Percentiles rank a stretch among this genome's conserved stretches.
Evolutionary conservation across 2,113 vertebrate species (phyloP).

Genomic region (Corythaeola cristata): DNA sequence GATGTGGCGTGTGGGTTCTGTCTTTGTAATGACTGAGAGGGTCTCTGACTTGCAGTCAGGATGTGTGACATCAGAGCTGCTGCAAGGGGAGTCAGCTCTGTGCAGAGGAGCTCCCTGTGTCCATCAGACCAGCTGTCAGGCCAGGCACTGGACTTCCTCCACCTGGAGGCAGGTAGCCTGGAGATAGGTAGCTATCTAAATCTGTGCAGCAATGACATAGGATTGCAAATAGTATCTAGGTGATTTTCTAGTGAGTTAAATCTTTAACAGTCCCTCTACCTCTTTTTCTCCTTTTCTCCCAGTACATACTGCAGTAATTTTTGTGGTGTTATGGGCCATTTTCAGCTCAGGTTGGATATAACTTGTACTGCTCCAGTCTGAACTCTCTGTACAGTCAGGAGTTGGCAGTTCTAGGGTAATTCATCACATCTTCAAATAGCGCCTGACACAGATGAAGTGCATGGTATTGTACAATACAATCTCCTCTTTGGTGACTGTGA

Average conservation of each 20-base stretch:
- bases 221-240: neutral
- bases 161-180: neutral
- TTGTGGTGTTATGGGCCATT: neutral
- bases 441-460: neutral
- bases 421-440: neutral
- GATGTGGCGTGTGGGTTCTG: accelerated
- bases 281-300: neutral
- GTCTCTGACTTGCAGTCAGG: neutral
- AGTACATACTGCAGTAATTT: neutral
- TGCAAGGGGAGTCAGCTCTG: neutral
- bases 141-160: neutral
- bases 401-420: neutral
- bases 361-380: neutral
- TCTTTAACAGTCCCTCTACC: neutral
- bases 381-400: neutral
- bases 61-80: neutral
- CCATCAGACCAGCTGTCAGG: neutral
- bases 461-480: neutral
- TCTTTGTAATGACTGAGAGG: neutral
- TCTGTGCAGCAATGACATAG: neutral
- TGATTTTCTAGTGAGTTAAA: neutral
- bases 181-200: neutral
- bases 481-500: neutral
- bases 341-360: neutral
- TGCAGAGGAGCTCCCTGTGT: neutral